A percentile compares a stretch with the other conserved stretches of the same genome.
These are phyloP conservation scores for Sinosuthora webbiana DNA, from an alignment of 2,113 vertebrate species.

Conservation along the genomic window DNA sequence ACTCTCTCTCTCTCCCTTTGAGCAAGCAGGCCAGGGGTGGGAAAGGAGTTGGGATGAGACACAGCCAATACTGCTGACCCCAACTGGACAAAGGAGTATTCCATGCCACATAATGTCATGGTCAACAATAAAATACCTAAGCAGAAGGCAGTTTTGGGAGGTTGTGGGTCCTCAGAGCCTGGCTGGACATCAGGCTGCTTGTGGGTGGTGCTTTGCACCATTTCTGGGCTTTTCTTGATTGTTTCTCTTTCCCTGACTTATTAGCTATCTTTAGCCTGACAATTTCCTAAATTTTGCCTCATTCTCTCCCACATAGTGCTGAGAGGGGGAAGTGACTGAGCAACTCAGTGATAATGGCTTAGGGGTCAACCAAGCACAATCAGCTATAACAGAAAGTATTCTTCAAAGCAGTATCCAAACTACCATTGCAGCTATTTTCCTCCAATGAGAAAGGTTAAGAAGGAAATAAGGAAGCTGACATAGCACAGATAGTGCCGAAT, in stretches of 20 bases:
- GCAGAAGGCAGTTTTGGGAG: neutral
- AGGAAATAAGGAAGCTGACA: neutral
- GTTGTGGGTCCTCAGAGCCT: accelerated
- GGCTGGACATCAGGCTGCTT: neutral
- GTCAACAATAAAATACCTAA: neutral
- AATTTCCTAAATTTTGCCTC: neutral
- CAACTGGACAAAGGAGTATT: neutral
- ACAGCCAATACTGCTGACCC: neutral
- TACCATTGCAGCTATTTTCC: neutral
- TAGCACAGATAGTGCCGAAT: neutral
- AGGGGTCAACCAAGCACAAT: neutral
- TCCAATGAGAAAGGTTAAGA: neutral
- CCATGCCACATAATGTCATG: neutral
- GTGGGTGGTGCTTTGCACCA: neutral
- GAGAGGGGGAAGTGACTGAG: neutral
- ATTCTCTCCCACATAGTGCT: neutral
- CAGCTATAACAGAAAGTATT: neutral
- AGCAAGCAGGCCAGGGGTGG: accelerated
- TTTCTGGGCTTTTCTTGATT: accelerated
- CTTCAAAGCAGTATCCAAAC: neutral
- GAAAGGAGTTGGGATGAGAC: neutral
- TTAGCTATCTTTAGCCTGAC: neutral
- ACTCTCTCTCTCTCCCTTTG: too few species aligned
- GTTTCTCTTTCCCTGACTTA: neutral
- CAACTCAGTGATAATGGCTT: neutral